Conservation (phyloP, 2,113 vertebrate genomes). For the Haemorhous mexicanus region DNA sequence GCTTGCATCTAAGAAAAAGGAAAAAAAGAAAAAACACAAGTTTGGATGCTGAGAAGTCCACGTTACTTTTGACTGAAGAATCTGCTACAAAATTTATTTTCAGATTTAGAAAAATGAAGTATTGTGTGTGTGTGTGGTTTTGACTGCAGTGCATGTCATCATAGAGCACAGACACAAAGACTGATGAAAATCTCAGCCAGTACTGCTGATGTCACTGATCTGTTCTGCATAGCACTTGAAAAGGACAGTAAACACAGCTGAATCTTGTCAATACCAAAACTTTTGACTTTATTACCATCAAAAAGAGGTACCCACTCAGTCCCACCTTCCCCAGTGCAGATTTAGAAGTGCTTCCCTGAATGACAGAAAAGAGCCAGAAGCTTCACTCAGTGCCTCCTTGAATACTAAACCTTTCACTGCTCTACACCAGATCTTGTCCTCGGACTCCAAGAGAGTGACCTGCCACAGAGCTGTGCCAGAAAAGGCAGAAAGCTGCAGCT, state of each 20-base stretch:
- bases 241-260: neutral
- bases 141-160: neutral
- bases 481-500: neutral
- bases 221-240: neutral
- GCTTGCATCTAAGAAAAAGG: neutral
- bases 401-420: neutral
- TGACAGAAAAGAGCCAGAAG: neutral
- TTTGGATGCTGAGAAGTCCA: neutral
- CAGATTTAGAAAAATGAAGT: neutral
- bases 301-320: neutral
- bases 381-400: neutral
- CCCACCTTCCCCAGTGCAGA: neutral
- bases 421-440: fast-evolving
- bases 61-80: neutral
- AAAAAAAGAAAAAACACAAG: neutral
- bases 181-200: neutral
- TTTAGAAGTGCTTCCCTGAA: neutral
- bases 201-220: neutral
- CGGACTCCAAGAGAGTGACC: fast-evolving
- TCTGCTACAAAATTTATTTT: neutral
- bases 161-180: neutral
- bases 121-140: neutral
- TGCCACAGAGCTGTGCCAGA: fast-evolving
- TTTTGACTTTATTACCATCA: neutral
- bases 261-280: neutral